Evolutionary conservation across 2,797 vertebrate species (phyloP), one percentile per base, ranked within the genome.

Genomic region (Prunella strophiata): DNA sequence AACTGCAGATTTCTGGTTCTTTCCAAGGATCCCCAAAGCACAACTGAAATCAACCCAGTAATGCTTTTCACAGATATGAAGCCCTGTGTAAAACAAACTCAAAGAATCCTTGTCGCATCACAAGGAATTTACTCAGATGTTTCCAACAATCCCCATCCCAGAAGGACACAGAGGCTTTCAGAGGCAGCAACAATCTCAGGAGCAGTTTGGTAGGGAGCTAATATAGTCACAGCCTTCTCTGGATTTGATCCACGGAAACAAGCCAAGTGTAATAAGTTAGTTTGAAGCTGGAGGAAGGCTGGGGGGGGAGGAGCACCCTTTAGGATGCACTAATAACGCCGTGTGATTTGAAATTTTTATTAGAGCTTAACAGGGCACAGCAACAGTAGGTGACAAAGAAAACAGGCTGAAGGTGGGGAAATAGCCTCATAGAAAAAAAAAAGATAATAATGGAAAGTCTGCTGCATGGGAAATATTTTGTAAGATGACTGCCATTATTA

Each of bases 181-280:
- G 83, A 96, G 71, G 94, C 91, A 68, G 80, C 9, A 93, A 42
- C 82, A 78, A 67, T 11, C 89, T 71, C 22, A 19, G 67, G 82
- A 62, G 86, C 38, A 26, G 83, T 85, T 88, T 61, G 67, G 66
- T 75, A 92, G 92, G 94, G 82, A 92, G 91, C 82, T 91, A 81
- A 94, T 77, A 73, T 0, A 93, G 89, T 77, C 89, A 51, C 21
- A 89, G 87, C 72, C 88, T 85, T 51, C 58, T 34, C 72, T 96
- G 94, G 94, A 93, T 76, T 62, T 40, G 85, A 86, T 90, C 92
- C 77, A 38, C 21, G 32, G 95, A 88, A 93, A 77, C 26, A 43
- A 93, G 94, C 95, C 96, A 96, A 97, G 92, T 85, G 90, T 79
- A 96, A 83, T 93, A 96, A 96, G 94, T 93, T 92, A 92, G 84